Evolutionary conservation across 2,797 vertebrate species (phyloP), one percentile per base, ranked within the genome.

Genomic region (Coregonus suidteri): DNA sequence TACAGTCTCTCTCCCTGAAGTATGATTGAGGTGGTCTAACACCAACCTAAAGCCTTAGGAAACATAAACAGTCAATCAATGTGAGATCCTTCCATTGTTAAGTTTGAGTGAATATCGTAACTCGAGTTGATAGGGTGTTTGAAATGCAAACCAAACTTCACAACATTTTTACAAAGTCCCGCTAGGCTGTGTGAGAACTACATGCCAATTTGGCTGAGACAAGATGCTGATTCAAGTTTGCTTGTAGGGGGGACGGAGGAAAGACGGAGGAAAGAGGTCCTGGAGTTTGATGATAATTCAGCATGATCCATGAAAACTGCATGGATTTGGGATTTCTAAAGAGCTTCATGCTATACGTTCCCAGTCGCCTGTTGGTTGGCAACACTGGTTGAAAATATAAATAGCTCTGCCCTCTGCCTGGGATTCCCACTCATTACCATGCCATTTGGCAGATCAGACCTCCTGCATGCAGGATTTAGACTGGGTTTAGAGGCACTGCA

Each of bases 191-290:
- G 73, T 31, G 85, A 78, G 35, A 89, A 82, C 82, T 73, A 82
- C 37, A 7, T 80, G 76, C 87, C 83, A 82, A 80, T 80, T 82
- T 54, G 41, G 68, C 77, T 86, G 74, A 85, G 87, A 88, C 86
- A 88, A 80, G 83, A 89, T 81, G 82, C 87, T 77, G 89, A 90
- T 85, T 88, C 82, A 87, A 81, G 76, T 80, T 85, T 71, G 65
- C 53, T 5, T 69, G 53, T 9, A 30, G 67, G 70, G 20, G 51
- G 3, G 35, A 5, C 74, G 65, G 31, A 75, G 76, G 74, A 81
- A 54, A 30, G 64, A 54, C 51, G 7, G 35, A 78, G 68, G 37
- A 59, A 74, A 18, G 41, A 75, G 74, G 64, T 31, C 9, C 31
- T 54, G 75, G 51, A 72, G 37, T 82, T 82, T 14, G 41, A 77